phyloP scores from a whole-genome alignment of 2,888 invertebrate genomes.

The Mongoloraphidia duomilia region DNA sequence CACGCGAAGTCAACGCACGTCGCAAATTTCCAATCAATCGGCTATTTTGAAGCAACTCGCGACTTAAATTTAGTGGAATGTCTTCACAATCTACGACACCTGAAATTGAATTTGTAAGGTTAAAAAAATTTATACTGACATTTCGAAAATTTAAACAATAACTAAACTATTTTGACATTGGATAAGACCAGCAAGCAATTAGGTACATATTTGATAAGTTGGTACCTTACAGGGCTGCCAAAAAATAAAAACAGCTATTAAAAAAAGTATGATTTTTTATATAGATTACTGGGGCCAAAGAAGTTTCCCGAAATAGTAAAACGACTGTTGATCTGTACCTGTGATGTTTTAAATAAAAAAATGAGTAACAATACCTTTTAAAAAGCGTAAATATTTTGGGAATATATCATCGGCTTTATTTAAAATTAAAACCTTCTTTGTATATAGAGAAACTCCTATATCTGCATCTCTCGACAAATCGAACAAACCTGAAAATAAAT shows the following conservation, averaged over 20 bases:
- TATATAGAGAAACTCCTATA: constrained; percentile 79
- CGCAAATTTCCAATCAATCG: constrained; percentile 72
- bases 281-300: not conserved
- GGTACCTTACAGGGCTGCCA: too few relatives aligned
- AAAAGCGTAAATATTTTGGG: constrained; percentile 89
- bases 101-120: constrained; percentile 19
- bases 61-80: constrained; percentile 90
- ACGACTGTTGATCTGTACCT: not conserved
- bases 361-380: constrained; percentile 50
- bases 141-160: too few relatives aligned
- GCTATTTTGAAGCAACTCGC: constrained; percentile 91
- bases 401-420: constrained; percentile 78
- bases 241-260: constrained; percentile 1
- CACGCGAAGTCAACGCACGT: constrained; percentile 66
- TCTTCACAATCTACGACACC: constrained; percentile 97
- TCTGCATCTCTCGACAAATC: constrained; percentile 78
- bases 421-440: constrained; percentile 85
- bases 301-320: not conserved
- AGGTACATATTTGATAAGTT: too few relatives aligned
- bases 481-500: constrained; percentile 48
- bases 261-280: not conserved
- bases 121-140: too few relatives aligned
- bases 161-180: too few relatives aligned
- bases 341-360: not conserved
- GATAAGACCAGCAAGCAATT: too few relatives aligned